Base-by-base conservation (phyloP, 35 echinoderm and acorn worm genomes). In the Lytechinus variegatus region DNA sequence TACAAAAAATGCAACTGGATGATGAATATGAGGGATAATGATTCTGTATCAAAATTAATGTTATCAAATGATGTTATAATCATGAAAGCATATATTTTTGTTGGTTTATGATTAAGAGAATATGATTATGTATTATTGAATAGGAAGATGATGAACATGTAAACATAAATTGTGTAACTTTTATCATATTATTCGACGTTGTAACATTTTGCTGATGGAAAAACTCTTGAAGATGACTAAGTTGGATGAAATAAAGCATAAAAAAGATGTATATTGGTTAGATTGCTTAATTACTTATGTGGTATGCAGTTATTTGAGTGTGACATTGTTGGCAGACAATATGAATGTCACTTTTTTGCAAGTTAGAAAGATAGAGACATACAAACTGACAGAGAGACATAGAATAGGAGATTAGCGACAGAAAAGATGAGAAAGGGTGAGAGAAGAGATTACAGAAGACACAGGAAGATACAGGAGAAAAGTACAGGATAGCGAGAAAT, bases 131-230 rank as follows among this genome's bases (percentile, higher is more conserved):
- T 60, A 60, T 60, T 3, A 60, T 60, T 60, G 57, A 60, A 60
- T 44, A 60, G 24, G 66, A 79, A 58, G 56, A 79, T 79, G 66
- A 79, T 79, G 16, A 16, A n/a, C n/a, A 79, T 79, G 66, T 79
- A 79, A 79, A 79, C 66, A 79, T 79, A 79, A 79, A 79, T 79
- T 79, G n/a, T 79, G 66, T 79, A 79, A 14, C 19, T 79, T n/a
- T 24, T 79, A 79, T 79, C 66, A 79, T 79, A 79, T 79, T 79
- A 79, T 79, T 79, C 66, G 66, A 79, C 66, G 24, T 79, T 79
- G 66, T 79, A 79, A 16, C 19, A 24, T 79, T n/a, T 79, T n/a
- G n/a, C 66, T 79, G 66, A 79, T 79, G 66, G 19, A 79, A 79
- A 58, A 79, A 79, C 2, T 79, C 66, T 24, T 79, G 66, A 24